A percentile compares a stretch with the other conserved stretches of the same genome.
Evolutionary conservation across 2,797 vertebrate genomes (phyloP).

Genomic region (Phrynocephalus guinanensis): DNA sequence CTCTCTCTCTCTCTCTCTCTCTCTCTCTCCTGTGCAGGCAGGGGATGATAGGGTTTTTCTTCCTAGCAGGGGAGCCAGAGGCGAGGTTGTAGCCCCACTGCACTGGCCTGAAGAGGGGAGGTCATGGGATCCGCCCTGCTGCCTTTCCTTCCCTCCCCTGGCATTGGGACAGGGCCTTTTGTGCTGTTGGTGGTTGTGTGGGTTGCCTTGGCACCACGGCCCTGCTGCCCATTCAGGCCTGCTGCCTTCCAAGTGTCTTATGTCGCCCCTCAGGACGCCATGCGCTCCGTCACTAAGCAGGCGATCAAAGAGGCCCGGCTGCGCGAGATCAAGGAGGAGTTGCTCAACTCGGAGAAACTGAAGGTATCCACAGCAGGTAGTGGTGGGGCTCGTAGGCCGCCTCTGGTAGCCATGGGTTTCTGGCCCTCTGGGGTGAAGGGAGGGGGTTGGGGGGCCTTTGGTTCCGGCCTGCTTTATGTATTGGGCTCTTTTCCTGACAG

Average conservation of each 20-base stretch:
- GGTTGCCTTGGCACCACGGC: too few relatives aligned
- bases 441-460: too few relatives aligned
- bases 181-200: not conserved
- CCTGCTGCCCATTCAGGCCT: not conserved
- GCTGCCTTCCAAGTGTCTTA: rapidly evolving
- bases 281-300: slow-evolving; percentile 95
- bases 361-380: slow-evolving; percentile 79
- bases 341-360: slow-evolving; percentile 92
- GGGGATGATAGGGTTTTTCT: too few relatives aligned
- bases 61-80: too few relatives aligned
- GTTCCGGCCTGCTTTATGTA: too few relatives aligned
- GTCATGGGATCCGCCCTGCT: too few relatives aligned
- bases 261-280: slow-evolving; percentile 84
- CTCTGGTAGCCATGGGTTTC: too few relatives aligned
- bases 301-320: slow-evolving; percentile 90
- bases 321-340: slow-evolving; percentile 94
- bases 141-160: not conserved
- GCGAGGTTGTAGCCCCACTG: too few relatives aligned
- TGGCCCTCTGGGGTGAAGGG: not conserved
- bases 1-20: too few relatives aligned
- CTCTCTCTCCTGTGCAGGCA: not conserved
- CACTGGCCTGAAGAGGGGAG: not conserved
- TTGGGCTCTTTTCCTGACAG: slow-evolving; percentile 65
- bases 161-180: too few relatives aligned
- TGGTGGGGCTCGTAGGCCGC: not conserved